Conservation (phyloP, 1,140 invertebrate genomes). For the Pachypsylla venusta region DNA sequence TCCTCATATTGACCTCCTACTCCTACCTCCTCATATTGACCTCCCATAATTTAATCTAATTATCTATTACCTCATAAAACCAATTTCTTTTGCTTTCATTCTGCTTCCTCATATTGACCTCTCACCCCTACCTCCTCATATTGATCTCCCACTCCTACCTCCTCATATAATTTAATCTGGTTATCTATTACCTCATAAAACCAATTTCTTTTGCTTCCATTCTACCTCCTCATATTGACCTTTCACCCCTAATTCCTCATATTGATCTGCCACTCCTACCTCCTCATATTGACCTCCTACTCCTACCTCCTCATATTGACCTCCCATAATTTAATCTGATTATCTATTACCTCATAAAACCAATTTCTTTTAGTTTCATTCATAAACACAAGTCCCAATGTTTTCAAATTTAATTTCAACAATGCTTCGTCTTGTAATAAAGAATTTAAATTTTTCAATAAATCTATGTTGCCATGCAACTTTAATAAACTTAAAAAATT, state of each 20-base stretch:
- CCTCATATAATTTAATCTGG: slow-evolving; percentile 69
- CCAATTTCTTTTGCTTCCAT: slow-evolving; percentile 52
- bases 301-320: slow-evolving; percentile 44
- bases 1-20: no score
- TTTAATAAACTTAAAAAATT: slow-evolving; percentile 63
- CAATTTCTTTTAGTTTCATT: slow-evolving; percentile 51
- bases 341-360: slow-evolving; percentile 74
- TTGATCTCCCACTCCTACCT: slow-evolving; percentile 80
- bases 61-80: slow-evolving; percentile 73
- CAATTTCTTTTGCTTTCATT: slow-evolving; percentile 51
- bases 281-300: slow-evolving; percentile 77
- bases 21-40: slow-evolving; percentile 44
- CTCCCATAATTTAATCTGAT: slow-evolving; percentile 76
- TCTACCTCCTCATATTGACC: no score
- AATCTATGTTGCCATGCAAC: slow-evolving; percentile 52
- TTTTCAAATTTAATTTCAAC: slow-evolving; percentile 59
- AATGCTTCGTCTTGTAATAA: slow-evolving; percentile 67
- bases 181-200: slow-evolving; percentile 75
- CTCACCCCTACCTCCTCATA: slow-evolving; percentile 34
- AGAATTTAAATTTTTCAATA: slow-evolving; percentile 51
- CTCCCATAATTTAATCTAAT: slow-evolving; percentile 75
- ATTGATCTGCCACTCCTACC: no score
- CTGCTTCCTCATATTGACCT: no score
- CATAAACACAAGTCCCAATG: slow-evolving; percentile 56
- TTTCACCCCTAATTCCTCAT: no score